Evolutionary conservation across 1,140 invertebrate species (phyloP).

Genomic region (Panulirus ornatus): DNA sequence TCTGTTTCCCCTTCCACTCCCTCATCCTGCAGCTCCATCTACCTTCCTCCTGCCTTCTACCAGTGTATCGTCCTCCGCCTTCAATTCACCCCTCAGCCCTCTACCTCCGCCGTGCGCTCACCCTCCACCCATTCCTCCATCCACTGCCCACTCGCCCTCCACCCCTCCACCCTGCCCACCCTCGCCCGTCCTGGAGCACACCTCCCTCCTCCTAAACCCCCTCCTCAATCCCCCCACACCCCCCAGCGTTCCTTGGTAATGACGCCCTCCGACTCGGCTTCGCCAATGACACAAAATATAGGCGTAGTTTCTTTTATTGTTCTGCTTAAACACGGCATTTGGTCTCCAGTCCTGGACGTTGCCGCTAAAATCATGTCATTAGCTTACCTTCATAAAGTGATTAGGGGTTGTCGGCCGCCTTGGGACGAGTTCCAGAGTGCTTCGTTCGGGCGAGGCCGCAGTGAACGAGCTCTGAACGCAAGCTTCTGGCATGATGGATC

Average conservation of each 20-base stretch:
- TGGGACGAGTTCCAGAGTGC: constrained; percentile 13
- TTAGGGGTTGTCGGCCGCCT: constrained; percentile 24
- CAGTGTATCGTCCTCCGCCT: not conserved
- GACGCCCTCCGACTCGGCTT: constrained; percentile 25
- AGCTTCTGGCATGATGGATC: constrained; percentile 16
- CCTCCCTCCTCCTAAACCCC: not conserved
- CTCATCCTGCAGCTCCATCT: no score
- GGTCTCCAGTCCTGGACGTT: not conserved
- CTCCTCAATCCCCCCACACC: not conserved
- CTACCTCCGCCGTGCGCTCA: not conserved
- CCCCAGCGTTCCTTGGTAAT: constrained; percentile 56
- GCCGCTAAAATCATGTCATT: constrained; percentile 68
- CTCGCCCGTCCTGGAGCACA: not conserved
- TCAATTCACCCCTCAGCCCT: not conserved
- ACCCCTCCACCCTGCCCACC: not conserved
- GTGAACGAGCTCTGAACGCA: not conserved
- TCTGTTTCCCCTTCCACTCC: not conserved
- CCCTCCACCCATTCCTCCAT: not conserved
- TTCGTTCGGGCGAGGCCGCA: constrained; percentile 4
- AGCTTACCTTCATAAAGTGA: constrained; percentile 64
- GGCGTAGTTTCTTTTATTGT: constrained; percentile 68
- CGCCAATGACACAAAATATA: constrained; percentile 67
- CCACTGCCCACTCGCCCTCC: not conserved
- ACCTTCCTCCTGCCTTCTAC: not conserved
- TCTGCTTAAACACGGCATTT: constrained; percentile 48